Percentiles rank a stretch among this genome's conserved stretches.
Conservation (phyloP, 2,113 vertebrate genomes). For the Syrmaticus mikado region DNA sequence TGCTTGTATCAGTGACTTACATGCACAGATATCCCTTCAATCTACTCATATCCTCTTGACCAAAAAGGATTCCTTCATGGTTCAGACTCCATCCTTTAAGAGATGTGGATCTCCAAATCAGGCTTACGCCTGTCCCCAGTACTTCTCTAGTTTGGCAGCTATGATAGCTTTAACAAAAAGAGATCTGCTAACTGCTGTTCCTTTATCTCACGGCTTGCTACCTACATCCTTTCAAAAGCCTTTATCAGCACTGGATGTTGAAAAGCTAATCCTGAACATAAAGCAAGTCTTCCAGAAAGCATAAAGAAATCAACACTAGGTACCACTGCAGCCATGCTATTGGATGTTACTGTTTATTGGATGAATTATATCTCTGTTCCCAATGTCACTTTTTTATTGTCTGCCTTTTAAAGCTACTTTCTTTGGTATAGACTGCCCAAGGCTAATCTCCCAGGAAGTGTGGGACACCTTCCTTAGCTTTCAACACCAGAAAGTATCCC, state of each 20-base stretch:
- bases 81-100: background rate
- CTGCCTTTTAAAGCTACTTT: conserved; percentile 30
- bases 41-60: background rate
- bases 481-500: conserved; percentile 54
- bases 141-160: background rate
- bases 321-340: background rate
- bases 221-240: conserved; percentile 14
- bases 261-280: conserved; percentile 58
- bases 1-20: background rate
- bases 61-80: background rate
- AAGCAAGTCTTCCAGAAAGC: conserved; percentile 50
- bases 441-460: conserved; percentile 66
- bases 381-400: conserved; percentile 28
- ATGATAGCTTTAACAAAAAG: background rate
- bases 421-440: background rate
- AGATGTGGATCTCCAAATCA: background rate
- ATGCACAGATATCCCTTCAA: background rate
- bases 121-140: background rate
- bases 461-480: conserved; percentile 37
- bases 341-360: conserved; percentile 27
- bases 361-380: conserved; percentile 20
- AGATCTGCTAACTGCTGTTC: background rate
- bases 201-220: conserved; percentile 27
- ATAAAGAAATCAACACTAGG: conserved; percentile 57
- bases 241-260: conserved; percentile 27